Percentiles rank a stretch among this genome's conserved stretches.
Conservation (phyloP, 2,113 vertebrate species). For the Shinisaurus crocodilurus region DNA sequence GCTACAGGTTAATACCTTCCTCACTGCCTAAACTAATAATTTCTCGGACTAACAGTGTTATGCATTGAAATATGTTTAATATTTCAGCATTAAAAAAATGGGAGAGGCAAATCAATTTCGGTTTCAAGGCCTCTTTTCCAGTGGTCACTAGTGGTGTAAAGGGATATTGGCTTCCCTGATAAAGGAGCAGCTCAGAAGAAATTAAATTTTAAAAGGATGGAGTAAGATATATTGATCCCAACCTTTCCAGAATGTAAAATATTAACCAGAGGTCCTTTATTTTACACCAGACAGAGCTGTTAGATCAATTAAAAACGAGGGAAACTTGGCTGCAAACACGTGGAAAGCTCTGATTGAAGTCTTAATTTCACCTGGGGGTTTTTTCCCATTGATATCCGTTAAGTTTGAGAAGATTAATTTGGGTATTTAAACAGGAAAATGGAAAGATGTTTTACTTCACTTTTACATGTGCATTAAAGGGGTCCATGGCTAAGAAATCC, state of each 20-base stretch:
- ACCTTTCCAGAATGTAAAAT: constrained; percentile 58
- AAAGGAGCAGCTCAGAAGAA: constrained; percentile 37
- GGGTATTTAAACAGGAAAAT: constrained; percentile 28
- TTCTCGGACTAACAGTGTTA: constrained; percentile 10
- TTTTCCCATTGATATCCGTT: constrained; percentile 1
- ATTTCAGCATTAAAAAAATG: constrained; percentile 15
- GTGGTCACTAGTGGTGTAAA: constrained; percentile 26
- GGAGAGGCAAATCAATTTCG: constrained; percentile 8
- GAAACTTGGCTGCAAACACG: constrained; percentile 40
- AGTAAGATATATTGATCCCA: constrained; percentile 40
- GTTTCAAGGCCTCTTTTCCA: constrained; percentile 20
- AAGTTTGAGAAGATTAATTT: constrained; percentile 36
- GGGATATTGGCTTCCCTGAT: constrained; percentile 28
- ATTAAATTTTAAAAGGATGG: constrained; percentile 39
- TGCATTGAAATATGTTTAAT: constrained; percentile 29
- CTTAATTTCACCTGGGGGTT: neutral
- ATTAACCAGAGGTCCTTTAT: constrained; percentile 46
- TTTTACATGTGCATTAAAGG: constrained; percentile 6
- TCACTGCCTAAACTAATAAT: neutral
- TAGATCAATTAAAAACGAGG: constrained; percentile 30
- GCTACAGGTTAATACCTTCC: neutral
- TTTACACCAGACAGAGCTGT: constrained; percentile 24
- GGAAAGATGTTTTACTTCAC: constrained; percentile 27
- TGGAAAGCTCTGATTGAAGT: constrained; percentile 35
- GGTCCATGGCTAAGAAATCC: neutral